These are phyloP conservation scores for Scylla paramamosain DNA, from an alignment of 1,140 invertebrate species.

Conservation along the genomic window DNA sequence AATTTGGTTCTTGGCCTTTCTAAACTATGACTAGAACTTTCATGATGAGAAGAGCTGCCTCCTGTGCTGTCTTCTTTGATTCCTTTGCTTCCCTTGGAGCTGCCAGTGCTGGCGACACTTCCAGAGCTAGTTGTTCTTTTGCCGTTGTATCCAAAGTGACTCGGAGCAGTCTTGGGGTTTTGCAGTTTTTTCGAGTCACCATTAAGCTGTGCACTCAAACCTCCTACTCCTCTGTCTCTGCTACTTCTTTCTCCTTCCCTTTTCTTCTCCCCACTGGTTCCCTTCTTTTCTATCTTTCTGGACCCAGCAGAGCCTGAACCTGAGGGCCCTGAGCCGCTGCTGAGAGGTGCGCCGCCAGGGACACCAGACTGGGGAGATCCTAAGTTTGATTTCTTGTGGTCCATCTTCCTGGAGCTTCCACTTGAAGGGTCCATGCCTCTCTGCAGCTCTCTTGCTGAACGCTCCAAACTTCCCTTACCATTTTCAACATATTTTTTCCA, in stretches of 20 bases:
- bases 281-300: constrained; percentile 75
- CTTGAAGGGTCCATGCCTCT: constrained; percentile 65
- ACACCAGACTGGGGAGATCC: constrained; percentile 68
- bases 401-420: constrained; percentile 68
- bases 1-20: constrained; percentile 81
- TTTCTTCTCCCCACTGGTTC: constrained; percentile 69
- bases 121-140: constrained; percentile 76
- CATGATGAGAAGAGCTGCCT: constrained; percentile 59
- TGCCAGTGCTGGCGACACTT: constrained; percentile 74
- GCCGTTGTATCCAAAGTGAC: constrained; percentile 77
- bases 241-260: constrained; percentile 73
- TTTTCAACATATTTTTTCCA: constrained; percentile 84
- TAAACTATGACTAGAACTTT: constrained; percentile 77
- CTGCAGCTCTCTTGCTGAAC: constrained; percentile 69
- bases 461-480: constrained; percentile 78
- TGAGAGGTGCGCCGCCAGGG: constrained; percentile 60
- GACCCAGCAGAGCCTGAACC: constrained; percentile 46
- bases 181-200: constrained; percentile 72
- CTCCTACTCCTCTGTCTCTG: constrained; percentile 47
- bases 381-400: constrained; percentile 75
- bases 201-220: constrained; percentile 70
- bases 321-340: constrained; percentile 41
- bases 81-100: constrained; percentile 70
- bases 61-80: constrained; percentile 63
- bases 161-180: constrained; percentile 76